Evolutionary conservation across 2,888 invertebrate genomes (phyloP), one percentile per base, ranked within the genome.

Genomic region (Hymenopus coronatus): DNA sequence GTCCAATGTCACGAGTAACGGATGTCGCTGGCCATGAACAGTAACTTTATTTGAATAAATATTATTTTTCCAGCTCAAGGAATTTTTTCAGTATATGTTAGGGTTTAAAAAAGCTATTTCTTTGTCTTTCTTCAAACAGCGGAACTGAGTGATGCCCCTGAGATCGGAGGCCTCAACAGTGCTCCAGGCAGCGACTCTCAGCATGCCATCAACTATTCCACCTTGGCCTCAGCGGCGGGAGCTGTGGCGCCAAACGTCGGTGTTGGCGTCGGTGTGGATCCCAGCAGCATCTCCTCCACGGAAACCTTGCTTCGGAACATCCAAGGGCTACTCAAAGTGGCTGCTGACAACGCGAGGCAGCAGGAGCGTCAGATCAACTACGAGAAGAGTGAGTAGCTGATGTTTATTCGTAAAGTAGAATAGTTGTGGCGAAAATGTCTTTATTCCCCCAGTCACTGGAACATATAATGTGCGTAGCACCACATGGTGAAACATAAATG

Each of bases 281-380:
- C 95, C 87, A 94, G 94, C 92, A 94, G 94, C 92, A 94, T 95
- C 91, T 97, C 97, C 91, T 98, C 98, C 92, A 98, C 98, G 90
- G 98, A 99, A 94, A 98, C 98, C 90, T 95, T 99, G 91, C 96
- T 99, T 91, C 95, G 98, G 92, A 99, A 99, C 94, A 99, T 99
- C 92, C 98, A 99, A 94, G 98, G 98, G 88, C 95, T 99, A 91
- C 96, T 99, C 91, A 98, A 99, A 94, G 98, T 99, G 90, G 99
- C 99, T n/a, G 98, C 98, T 3, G 98, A 99, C 94, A 98, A 98
- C 94, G 98, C 98, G 89, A 96, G 98, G 92, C 98, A 98, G 93
- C 98, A 98, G 94, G 99, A 99, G 94, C 95, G 98, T 91, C 98
- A 99, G 94, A 97, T 98, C 94, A 98, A 97, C 95, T 97, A 98